These are phyloP conservation scores for Pseudochaenichthys georgianus DNA, from an alignment of 2,797 vertebrate species.

Conservation along the genomic window DNA sequence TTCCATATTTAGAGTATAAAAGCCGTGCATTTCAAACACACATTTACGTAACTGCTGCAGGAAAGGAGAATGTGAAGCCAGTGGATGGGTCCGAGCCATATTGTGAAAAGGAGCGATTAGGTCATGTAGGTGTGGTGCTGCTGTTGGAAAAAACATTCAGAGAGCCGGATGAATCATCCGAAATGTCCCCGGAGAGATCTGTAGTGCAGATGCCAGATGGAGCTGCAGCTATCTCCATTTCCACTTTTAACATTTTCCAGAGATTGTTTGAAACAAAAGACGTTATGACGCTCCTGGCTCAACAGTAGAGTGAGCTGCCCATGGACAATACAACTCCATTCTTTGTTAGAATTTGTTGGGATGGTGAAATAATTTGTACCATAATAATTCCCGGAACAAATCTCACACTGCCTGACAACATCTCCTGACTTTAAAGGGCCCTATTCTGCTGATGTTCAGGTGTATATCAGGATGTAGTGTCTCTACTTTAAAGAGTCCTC, in stretches of 20 bases:
- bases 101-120: slow-evolving; percentile 48
- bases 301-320: slow-evolving; percentile 7
- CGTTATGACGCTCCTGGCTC: slow-evolving; percentile 16
- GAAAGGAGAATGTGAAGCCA: slow-evolving; percentile 24
- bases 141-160: slow-evolving; percentile 45
- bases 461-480: too few relatives aligned
- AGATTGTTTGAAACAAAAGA: slow-evolving; percentile 1
- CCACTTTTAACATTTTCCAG: slow-evolving; percentile 17
- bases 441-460: too few relatives aligned
- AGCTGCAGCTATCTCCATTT: slow-evolving; percentile 21
- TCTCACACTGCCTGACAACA: slow-evolving; percentile 14
- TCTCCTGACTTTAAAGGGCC: slow-evolving; percentile 5
- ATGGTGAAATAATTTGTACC: slow-evolving; percentile 15
- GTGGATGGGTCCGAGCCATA: slow-evolving; percentile 3
- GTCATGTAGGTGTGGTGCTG: slow-evolving; percentile 73
- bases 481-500: too few relatives aligned
- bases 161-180: slow-evolving; percentile 49
- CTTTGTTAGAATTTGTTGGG: slow-evolving; percentile 21
- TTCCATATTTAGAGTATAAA: background rate
- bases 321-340: slow-evolving; percentile 27
- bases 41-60: slow-evolving; percentile 22
- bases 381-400: slow-evolving; percentile 27
- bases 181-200: slow-evolving; percentile 38
- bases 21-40: background rate
- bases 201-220: slow-evolving; percentile 59